These are phyloP conservation scores for Alviniconcha marisindica DNA, from an alignment of 1,140 invertebrate species.

Conservation along the genomic window DNA sequence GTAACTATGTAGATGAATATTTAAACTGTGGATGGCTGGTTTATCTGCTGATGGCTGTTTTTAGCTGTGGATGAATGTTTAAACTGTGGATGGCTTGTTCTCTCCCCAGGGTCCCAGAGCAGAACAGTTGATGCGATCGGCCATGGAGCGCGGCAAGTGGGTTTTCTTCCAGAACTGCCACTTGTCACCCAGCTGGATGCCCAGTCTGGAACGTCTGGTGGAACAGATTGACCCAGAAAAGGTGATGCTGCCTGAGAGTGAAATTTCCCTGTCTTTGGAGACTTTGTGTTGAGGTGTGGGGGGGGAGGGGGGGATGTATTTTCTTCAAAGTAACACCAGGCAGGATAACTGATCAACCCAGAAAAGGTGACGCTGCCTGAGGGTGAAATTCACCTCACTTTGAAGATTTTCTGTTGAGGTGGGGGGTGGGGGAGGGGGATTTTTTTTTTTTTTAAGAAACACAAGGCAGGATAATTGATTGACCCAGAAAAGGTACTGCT, in stretches of 20 bases:
- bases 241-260: too few relatives aligned
- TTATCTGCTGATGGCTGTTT: background rate
- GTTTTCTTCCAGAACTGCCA: constrained; percentile 78
- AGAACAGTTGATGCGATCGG: constrained; percentile 74
- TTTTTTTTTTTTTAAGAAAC: too few relatives aligned
- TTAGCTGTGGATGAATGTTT: background rate
- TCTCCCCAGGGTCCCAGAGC: constrained; percentile 72
- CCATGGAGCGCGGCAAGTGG: constrained; percentile 77
- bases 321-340: too few relatives aligned
- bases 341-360: constrained; percentile 76
- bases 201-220: constrained; percentile 74
- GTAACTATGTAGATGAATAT: too few relatives aligned
- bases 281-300: too few relatives aligned
- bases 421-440: too few relatives aligned
- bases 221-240: constrained; percentile 77
- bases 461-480: too few relatives aligned
- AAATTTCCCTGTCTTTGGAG: too few relatives aligned
- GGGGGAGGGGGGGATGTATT: too few relatives aligned
- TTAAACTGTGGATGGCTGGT: background rate
- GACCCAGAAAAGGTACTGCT: constrained; percentile 75
- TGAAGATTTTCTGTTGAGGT: too few relatives aligned
- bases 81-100: too few relatives aligned
- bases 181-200: constrained; percentile 77
- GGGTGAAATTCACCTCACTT: too few relatives aligned
- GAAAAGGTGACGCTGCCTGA: constrained; percentile 76